A percentile compares a stretch with the other conserved stretches of the same genome.
phyloP scores from a whole-genome alignment of 2,888 invertebrate species.

The Caradrina clavipalpis region DNA sequence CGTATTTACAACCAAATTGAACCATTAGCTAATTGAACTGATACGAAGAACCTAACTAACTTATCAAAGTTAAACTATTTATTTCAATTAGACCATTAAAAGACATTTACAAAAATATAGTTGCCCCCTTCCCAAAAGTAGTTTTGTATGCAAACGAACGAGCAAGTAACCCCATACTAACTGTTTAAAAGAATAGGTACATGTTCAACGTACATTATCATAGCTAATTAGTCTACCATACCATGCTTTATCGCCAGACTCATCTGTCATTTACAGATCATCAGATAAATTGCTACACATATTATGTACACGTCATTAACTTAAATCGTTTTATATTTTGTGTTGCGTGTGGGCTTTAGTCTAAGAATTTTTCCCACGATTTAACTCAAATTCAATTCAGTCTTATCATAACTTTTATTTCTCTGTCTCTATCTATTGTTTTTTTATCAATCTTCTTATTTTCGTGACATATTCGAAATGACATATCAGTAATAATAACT shows the following conservation, averaged over 20 bases:
- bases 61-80: not conserved
- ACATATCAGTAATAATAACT: too few species aligned
- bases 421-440: not conserved
- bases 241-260: slow-evolving; percentile 14
- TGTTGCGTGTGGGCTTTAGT: slow-evolving; percentile 44
- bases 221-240: slow-evolving; percentile 1
- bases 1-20: not conserved
- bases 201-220: not conserved
- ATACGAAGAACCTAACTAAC: not conserved
- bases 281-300: slow-evolving; percentile 45
- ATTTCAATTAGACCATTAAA: too few species aligned
- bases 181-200: too few species aligned
- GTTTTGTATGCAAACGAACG: too few species aligned
- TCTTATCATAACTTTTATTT: slow-evolving; percentile 17
- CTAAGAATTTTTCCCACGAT: slow-evolving; percentile 28
- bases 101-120: too few species aligned
- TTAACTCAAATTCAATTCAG: slow-evolving; percentile 27
- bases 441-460: not conserved
- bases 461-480: too few species aligned
- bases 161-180: too few species aligned
- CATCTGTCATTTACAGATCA: slow-evolving; percentile 47
- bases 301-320: slow-evolving; percentile 37
- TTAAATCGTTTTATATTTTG: slow-evolving; percentile 38
- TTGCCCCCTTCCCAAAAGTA: too few species aligned
- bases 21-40: not conserved